phyloP scores from a whole-genome alignment of 1,140 invertebrate genomes.

The Tetramorium simillimum region DNA sequence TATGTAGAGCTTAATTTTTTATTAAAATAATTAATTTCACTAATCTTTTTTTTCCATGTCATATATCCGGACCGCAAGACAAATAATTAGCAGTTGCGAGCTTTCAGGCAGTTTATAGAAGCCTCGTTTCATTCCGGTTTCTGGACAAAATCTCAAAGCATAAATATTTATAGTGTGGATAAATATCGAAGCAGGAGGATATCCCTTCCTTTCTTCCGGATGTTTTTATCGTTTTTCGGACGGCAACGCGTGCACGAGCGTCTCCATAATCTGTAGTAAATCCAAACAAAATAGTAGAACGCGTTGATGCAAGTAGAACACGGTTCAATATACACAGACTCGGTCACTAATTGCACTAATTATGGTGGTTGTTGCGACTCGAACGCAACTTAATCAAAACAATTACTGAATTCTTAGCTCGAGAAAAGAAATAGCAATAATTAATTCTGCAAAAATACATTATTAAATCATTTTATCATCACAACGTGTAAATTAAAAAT shows the following conservation, averaged over 20 bases:
- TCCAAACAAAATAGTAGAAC: background rate
- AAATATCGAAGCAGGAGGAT: conserved; percentile 18
- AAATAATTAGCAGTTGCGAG: conserved; percentile 10
- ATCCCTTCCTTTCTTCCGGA: conserved; percentile 39
- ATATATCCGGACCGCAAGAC: conserved; percentile 1
- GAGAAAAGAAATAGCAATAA: conserved; percentile 27
- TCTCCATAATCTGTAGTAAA: background rate
- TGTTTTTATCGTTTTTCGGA: conserved; percentile 36
- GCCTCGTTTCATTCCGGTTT: background rate
- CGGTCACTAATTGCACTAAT: conserved; percentile 19
- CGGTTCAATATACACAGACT: conserved; percentile 14
- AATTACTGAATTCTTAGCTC: conserved; percentile 34
- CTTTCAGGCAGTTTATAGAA: conserved; percentile 9
- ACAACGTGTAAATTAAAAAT: background rate
- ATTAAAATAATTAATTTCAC: background rate
- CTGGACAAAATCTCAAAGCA: conserved; percentile 58
- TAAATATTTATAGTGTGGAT: conserved; percentile 18
- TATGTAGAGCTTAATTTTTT: background rate
- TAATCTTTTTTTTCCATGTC: background rate
- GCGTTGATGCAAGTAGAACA: background rate
- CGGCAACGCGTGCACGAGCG: background rate
- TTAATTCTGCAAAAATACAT: conserved; percentile 14
- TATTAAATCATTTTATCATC: background rate
- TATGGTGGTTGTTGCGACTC: background rate
- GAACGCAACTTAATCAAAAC: conserved; percentile 29